Evolutionary conservation across 2,888 invertebrate genomes (phyloP).

Genomic region (Tipula lateralis): DNA sequence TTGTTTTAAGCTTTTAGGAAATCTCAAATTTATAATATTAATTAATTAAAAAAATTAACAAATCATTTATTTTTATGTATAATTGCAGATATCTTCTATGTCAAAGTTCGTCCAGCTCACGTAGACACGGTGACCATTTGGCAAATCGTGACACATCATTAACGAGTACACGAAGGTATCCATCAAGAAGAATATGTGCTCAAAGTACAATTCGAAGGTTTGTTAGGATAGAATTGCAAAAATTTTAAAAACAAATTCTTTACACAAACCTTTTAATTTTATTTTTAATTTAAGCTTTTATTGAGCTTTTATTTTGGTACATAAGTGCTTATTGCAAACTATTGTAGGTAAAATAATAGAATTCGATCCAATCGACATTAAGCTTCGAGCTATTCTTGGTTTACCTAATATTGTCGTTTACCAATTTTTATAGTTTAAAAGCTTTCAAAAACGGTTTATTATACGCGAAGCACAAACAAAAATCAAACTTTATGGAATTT

Average conservation of each 20-base stretch:
- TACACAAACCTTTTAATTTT: neutral
- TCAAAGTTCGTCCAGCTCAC: constrained; percentile 41
- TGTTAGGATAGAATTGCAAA: neutral
- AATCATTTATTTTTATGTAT: constrained; percentile 19
- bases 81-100: constrained; percentile 44
- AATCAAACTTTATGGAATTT: neutral
- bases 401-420: neutral
- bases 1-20: too few relatives aligned
- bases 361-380: too few relatives aligned
- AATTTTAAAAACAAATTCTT: neutral
- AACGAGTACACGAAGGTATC: constrained; percentile 47
- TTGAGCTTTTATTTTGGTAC: neutral
- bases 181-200: constrained; percentile 45
- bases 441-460: neutral
- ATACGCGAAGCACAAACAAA: neutral
- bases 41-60: too few relatives aligned
- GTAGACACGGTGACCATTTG: constrained; percentile 44
- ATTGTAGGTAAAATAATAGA: too few relatives aligned
- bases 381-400: neutral
- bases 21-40: too few relatives aligned
- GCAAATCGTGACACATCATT: constrained; percentile 46
- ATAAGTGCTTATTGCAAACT: too few relatives aligned
- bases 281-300: neutral
- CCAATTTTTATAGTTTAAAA: neutral
- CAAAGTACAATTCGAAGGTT: constrained; percentile 48